phyloP scores from a whole-genome alignment of 2,797 vertebrate genomes.

The Nothura maculosa region DNA sequence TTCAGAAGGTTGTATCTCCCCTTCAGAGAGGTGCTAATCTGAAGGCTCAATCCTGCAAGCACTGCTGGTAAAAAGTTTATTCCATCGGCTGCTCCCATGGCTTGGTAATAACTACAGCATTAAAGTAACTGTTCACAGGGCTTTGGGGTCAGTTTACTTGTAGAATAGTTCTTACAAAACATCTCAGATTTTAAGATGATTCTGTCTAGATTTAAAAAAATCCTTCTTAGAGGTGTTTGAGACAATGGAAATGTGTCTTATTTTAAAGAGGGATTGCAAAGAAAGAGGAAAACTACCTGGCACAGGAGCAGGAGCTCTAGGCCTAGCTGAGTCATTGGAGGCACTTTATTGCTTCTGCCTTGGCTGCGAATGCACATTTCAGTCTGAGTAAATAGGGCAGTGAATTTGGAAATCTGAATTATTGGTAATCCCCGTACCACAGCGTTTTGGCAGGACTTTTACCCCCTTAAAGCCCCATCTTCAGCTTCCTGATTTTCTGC shows the following conservation, averaged over 20 bases:
- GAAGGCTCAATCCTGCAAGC: background rate
- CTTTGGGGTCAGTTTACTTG: background rate
- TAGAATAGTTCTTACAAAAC: background rate
- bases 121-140: background rate
- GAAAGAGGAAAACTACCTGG: background rate
- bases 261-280: background rate
- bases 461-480: background rate
- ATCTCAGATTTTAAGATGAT: background rate
- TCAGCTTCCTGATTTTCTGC: background rate
- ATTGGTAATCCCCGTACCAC: background rate
- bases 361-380: background rate
- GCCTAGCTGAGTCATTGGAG: background rate
- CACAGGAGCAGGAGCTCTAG: background rate
- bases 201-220: background rate
- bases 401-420: background rate
- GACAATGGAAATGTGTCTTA: background rate
- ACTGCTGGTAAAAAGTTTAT: background rate
- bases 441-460: background rate
- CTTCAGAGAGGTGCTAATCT: background rate
- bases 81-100: background rate
- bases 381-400: background rate
- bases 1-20: background rate
- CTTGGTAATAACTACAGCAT: background rate
- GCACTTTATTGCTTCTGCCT: conserved; percentile 12
- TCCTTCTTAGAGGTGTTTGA: background rate